These are phyloP conservation scores for rat (Rattus norvegicus) DNA, from an alignment of 2,113 vertebrate genomes.

Conservation along the genomic window GRCr8 NC_086030.1:26951501-26952000, in stretches of 20 bases:
- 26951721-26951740: not conserved
- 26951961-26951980: not conserved
- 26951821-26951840: not conserved
- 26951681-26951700: not conserved
- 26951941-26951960: not conserved
- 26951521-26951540: not conserved
- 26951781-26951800: not conserved
- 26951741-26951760: not conserved
- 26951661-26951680: not conserved
- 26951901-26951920: accelerated
- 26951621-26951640: not conserved
- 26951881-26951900: not conserved
- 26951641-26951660: not conserved
- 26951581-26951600: not conserved
- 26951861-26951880: no score
- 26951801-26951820: not conserved
- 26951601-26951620: not conserved
- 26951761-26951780: not conserved
- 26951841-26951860: not conserved
- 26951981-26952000: not conserved
- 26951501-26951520: not conserved
- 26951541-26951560: not conserved
- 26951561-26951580: not conserved
- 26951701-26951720: not conserved
- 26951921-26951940: not conserved